Evolutionary conservation across 1,140 invertebrate species (phyloP), one percentile per base, ranked within the genome.

Genomic region (Coptotermes formosanus): DNA sequence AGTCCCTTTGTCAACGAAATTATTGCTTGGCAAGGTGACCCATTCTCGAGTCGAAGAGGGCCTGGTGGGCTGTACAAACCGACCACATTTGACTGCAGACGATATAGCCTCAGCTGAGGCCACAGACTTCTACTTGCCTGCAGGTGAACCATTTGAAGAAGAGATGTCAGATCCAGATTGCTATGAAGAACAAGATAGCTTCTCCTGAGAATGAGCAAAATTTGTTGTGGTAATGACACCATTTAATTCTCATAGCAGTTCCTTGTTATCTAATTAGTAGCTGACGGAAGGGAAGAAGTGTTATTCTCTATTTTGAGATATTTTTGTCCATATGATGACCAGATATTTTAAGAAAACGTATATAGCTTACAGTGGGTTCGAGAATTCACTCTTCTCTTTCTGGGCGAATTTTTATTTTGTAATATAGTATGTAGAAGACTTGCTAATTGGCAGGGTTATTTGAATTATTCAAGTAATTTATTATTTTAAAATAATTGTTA

Each of bases 111-210:
- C 64, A 75, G n/a, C n/a, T n/a, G 64, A 75, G 14, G 25, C 64
- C n/a, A 30, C 25, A 75, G n/a, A 75, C n/a, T 75, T n/a, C 14
- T 75, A 30, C n/a, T 30, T 30, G n/a, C n/a, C 64, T 59, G 43
- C 45, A 30, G 30, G 9, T 84, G 83, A 45, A n/a, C 14, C 55
- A 21, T 25, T 52, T 25, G 48, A 84, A 52, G 83, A 84, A 52
- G 83, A 84, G 12, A 32, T 30, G 21, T 84, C 48, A 48, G 83
- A 84, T 30, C 83, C 48, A 45, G 83, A 84, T 30, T 45, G 30
- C 44, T 84, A 48, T 19, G 45, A 84, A 30, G 83, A 84, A 16
- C 83, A 84, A 84, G 83, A 84, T 38, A 84, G 83, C 45, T 84
- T 84, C 45, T 84, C 83, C 59, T 84, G 83, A 84, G 83, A 75